These are phyloP conservation scores for Bathybates hornii DNA, from an alignment of 2,113 vertebrate genomes.

Conservation along the genomic window DNA sequence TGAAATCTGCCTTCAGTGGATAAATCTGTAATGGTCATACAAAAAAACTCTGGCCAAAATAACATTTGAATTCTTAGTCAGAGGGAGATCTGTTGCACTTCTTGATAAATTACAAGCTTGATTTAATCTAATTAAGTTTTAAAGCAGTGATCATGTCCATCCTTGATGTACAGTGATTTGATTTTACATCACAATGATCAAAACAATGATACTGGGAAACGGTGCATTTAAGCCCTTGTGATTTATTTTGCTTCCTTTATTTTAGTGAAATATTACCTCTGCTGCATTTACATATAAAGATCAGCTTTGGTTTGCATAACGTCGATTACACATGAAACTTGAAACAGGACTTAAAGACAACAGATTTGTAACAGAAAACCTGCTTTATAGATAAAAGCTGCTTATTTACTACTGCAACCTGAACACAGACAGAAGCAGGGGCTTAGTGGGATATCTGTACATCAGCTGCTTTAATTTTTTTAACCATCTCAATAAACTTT, in stretches of 20 bases:
- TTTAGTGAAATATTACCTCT: background rate
- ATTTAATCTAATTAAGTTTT: background rate
- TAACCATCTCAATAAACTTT: fast-evolving
- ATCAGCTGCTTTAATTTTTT: background rate
- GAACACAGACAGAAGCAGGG: background rate
- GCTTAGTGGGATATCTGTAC: background rate
- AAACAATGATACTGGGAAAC: background rate
- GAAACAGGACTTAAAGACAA: background rate
- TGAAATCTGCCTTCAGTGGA: background rate
- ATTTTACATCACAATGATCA: background rate
- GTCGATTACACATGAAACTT: background rate
- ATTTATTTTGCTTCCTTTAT: background rate
- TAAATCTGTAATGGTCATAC: background rate
- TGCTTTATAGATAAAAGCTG: background rate
- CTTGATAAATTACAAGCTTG: background rate
- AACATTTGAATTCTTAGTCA: background rate
- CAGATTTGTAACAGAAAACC: background rate
- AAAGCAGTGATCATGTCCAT: background rate
- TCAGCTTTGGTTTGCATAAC: background rate
- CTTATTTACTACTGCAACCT: background rate
- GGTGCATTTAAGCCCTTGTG: fast-evolving
- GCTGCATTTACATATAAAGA: background rate
- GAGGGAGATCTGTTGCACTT: background rate
- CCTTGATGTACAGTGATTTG: background rate
- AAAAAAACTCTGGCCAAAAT: fast-evolving